These are phyloP conservation scores for Oxyura jamaicensis DNA, from an alignment of 2,113 vertebrate genomes.

Conservation along the genomic window DNA sequence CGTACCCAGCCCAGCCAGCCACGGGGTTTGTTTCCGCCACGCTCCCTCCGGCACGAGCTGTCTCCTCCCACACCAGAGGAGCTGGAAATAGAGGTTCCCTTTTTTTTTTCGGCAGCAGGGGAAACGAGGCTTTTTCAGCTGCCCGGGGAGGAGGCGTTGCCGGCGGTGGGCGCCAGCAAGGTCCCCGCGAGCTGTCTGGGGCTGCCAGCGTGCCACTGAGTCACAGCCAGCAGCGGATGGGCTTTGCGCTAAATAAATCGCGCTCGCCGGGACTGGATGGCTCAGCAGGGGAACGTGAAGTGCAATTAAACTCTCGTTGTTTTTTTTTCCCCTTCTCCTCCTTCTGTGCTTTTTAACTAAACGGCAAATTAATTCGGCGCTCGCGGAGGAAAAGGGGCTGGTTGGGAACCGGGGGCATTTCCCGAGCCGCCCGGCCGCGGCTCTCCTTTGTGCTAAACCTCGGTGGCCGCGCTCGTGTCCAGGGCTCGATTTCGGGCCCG, in stretches of 20 bases:
- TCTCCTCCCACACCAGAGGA: neutral
- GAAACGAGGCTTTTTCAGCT: neutral
- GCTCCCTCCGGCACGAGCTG: neutral
- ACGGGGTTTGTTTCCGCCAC: neutral
- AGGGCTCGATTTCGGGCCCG: neutral
- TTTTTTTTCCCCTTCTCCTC: too few species aligned
- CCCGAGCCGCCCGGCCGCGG: rapidly evolving
- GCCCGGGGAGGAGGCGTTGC: neutral
- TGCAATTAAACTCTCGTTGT: neutral
- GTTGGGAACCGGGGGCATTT: neutral
- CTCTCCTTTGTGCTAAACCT: neutral
- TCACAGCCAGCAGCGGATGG: neutral
- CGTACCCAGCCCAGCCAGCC: rapidly evolving
- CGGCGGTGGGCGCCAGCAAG: neutral
- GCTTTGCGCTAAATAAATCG: neutral
- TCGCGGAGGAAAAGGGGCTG: neutral
- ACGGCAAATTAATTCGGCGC: neutral
- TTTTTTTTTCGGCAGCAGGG: neutral
- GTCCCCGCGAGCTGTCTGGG: neutral
- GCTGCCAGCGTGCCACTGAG: neutral
- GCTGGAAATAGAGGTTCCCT: constrained; percentile 15
- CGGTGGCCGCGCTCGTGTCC: rapidly evolving
- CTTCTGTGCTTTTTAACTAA: neutral
- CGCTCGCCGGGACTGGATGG: neutral
- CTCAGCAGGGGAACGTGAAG: neutral